These are phyloP conservation scores for Zingel zingel DNA, from an alignment of 2,113 vertebrate species.

Conservation along the genomic window DNA sequence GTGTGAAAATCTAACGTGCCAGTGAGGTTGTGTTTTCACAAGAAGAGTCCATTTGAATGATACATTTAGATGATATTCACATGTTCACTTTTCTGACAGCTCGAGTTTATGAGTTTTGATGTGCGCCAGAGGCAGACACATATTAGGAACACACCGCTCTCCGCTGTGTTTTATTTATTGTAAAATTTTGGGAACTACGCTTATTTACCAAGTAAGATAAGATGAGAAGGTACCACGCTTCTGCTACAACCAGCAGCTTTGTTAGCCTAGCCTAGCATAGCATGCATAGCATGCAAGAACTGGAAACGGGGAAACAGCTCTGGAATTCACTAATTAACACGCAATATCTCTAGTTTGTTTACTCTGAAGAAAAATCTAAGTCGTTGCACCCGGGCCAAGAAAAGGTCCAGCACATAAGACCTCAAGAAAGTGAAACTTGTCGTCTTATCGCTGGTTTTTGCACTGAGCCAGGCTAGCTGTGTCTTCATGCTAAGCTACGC, in stretches of 20 bases:
- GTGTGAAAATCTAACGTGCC: neutral
- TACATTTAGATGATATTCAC: neutral
- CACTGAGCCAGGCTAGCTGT: neutral
- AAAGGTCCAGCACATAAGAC: neutral
- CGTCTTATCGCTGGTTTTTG: neutral
- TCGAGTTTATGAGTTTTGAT: neutral
- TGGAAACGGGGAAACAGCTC: no score
- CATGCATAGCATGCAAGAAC: no score
- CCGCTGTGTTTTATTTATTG: no score
- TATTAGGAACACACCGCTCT: no score
- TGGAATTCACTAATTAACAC: neutral
- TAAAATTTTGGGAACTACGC: no score
- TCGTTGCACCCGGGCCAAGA: no score
- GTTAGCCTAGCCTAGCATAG: no score
- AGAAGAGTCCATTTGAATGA: neutral
- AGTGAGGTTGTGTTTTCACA: neutral
- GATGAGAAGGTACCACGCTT: no score
- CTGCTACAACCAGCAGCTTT: no score
- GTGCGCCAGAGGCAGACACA: no score
- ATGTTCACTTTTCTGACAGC: neutral
- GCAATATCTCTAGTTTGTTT: neutral
- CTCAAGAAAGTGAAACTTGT: neutral
- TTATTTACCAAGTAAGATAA: no score
- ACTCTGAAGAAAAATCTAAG: neutral
- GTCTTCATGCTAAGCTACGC: slow-evolving; percentile 28